A percentile compares a stretch with the other conserved stretches of the same genome.
phyloP scores from a whole-genome alignment of 2,113 vertebrate species.

The Bombycilla garrulus region DNA sequence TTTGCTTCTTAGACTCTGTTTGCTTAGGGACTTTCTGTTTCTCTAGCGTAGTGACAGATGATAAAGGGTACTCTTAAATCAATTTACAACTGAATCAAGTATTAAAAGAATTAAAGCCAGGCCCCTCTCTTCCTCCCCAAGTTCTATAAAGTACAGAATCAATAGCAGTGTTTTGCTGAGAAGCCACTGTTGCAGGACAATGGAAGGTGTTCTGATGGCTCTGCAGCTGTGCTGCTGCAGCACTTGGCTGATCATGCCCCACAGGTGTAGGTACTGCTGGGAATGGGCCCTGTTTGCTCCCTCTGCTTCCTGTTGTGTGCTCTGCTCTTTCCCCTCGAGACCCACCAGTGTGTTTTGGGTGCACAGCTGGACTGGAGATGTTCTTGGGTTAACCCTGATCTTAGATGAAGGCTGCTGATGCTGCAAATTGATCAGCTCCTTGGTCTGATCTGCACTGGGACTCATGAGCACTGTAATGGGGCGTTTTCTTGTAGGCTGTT shows the following conservation, averaged over 20 bases:
- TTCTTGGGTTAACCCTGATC: neutral
- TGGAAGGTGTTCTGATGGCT: neutral
- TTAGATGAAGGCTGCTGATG: neutral
- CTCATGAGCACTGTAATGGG: neutral
- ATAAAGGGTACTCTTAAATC: neutral
- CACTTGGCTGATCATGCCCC: neutral
- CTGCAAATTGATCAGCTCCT: neutral
- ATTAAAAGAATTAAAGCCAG: neutral
- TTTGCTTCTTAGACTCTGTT: neutral
- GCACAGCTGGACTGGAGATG: neutral
- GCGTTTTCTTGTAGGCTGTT: neutral
- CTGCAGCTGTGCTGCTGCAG: neutral
- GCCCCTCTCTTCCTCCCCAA: neutral
- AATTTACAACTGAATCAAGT: neutral
- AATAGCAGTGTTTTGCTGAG: neutral
- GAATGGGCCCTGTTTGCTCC: neutral
- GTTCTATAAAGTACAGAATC: neutral
- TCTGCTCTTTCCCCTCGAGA: neutral
- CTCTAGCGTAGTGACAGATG: neutral
- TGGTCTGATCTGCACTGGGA: neutral
- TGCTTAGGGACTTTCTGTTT: neutral
- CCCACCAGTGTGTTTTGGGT: neutral
- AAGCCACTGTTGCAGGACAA: neutral
- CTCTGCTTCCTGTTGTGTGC: rapidly evolving
- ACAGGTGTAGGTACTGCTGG: rapidly evolving